These are phyloP conservation scores for Piscicola geometra DNA, from an alignment of 2,888 invertebrate species.

Conservation along the genomic window DNA sequence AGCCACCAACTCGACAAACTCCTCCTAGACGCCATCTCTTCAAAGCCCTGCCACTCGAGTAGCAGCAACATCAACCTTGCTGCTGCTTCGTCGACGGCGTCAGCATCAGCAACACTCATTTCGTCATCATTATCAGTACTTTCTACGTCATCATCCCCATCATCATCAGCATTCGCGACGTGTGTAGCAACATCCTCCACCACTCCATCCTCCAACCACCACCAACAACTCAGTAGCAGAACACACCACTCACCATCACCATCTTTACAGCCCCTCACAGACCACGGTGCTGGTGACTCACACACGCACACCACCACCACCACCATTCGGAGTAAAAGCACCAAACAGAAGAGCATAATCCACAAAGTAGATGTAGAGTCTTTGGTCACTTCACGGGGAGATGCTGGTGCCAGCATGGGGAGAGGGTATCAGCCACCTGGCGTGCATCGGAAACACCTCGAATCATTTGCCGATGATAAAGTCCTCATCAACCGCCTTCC, in stretches of 20 bases:
- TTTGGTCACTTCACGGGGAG: not conserved
- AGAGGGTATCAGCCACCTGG: not conserved
- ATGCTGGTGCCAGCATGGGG: not conserved
- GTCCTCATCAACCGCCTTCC: not conserved
- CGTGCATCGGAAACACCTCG: too few relatives aligned
- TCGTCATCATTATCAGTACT: not conserved
- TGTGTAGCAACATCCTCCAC: too few relatives aligned
- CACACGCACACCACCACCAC: not conserved
- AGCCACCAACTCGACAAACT: not conserved
- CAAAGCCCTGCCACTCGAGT: not conserved
- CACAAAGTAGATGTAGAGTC: not conserved
- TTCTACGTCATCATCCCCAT: not conserved
- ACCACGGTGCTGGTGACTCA: not conserved
- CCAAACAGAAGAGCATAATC: not conserved
- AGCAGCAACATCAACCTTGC: too few relatives aligned
- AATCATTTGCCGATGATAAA: too few relatives aligned
- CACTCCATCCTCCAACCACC: not conserved
- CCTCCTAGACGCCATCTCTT: slow-evolving; percentile 1
- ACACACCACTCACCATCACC: not conserved
- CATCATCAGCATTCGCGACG: too few relatives aligned
- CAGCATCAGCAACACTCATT: not conserved
- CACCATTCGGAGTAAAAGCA: too few relatives aligned
- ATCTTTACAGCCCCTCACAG: not conserved
- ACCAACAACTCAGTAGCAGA: not conserved
- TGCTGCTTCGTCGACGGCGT: not conserved